A percentile compares a stretch with the other conserved stretches of the same genome.
Conservation (phyloP, 2,797 vertebrate genomes). For the Molossus molossus region DNA sequence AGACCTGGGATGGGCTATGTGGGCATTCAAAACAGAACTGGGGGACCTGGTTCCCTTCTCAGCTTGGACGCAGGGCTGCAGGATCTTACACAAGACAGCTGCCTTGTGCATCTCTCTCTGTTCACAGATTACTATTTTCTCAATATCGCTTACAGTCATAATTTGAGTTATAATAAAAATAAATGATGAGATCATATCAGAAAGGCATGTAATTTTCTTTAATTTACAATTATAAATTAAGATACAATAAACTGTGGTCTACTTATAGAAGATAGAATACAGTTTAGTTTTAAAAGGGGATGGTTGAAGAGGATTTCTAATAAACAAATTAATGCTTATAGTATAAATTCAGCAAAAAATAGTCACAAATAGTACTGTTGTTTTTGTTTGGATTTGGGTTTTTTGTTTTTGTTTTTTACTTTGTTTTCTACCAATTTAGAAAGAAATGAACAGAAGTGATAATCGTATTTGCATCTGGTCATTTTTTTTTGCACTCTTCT, state of each 20-base stretch:
- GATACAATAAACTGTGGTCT: neutral
- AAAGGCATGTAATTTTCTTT: neutral
- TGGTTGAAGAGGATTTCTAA: neutral
- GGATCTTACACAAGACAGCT: neutral
- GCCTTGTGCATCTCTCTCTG: neutral
- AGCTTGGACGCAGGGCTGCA: neutral
- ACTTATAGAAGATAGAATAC: neutral
- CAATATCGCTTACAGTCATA: neutral
- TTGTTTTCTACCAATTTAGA: neutral
- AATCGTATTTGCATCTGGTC: neutral
- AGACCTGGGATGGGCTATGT: neutral
- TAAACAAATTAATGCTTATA: neutral
- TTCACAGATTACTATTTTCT: neutral
- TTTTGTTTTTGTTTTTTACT: slow-evolving; percentile 1
- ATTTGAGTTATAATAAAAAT: neutral
- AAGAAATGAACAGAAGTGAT: neutral
- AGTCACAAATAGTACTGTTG: neutral
- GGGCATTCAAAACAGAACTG: neutral
- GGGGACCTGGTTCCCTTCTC: neutral
- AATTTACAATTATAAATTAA: neutral
- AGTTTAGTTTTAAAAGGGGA: neutral
- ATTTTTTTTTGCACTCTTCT: neutral
- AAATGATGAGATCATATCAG: neutral
- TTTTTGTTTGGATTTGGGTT: neutral
- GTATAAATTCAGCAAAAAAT: neutral